These are phyloP conservation scores for Seira sanloemensis DNA, from an alignment of 2,888 invertebrate species.

Conservation along the genomic window DNA sequence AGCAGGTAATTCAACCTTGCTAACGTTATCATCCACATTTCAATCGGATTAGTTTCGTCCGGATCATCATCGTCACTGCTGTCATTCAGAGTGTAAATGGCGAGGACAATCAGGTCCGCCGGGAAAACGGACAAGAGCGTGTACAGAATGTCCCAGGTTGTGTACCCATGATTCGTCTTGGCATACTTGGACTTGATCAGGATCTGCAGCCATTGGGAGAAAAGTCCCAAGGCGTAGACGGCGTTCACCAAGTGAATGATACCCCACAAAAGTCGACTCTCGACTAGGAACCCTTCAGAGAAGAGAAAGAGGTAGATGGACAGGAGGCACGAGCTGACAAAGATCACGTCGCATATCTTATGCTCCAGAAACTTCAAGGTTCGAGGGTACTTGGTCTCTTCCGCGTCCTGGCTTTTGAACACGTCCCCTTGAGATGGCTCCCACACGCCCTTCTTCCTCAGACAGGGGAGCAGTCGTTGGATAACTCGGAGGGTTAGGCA, in stretches of 20 bases:
- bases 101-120: slow-evolving; percentile 65
- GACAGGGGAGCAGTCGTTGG: slow-evolving; percentile 49
- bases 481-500: slow-evolving; percentile 56
- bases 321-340: slow-evolving; percentile 61
- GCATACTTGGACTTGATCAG: slow-evolving; percentile 69
- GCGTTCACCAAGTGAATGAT: slow-evolving; percentile 69
- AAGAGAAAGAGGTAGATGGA: slow-evolving; percentile 70
- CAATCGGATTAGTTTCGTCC: slow-evolving; percentile 29
- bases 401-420: slow-evolving; percentile 62
- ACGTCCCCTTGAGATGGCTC: slow-evolving; percentile 66
- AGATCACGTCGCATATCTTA: slow-evolving; percentile 60
- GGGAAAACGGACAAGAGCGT: slow-evolving; percentile 69
- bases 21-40: slow-evolving; percentile 58
- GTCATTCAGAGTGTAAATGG: slow-evolving; percentile 63
- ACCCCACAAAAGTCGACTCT: slow-evolving; percentile 64
- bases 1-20: slow-evolving; percentile 68
- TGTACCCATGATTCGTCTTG: slow-evolving; percentile 68
- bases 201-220: slow-evolving; percentile 69
- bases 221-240: slow-evolving; percentile 65
- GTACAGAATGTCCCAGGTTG: slow-evolving; percentile 65
- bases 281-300: slow-evolving; percentile 70
- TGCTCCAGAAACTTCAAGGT: slow-evolving; percentile 62
- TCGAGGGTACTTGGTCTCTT: slow-evolving; percentile 67
- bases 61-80: slow-evolving; percentile 31
- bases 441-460: slow-evolving; percentile 62